A percentile compares a stretch with the other conserved stretches of the same genome.
Conservation (phyloP, 2,113 vertebrate genomes). For the Axis porcinus region DNA sequence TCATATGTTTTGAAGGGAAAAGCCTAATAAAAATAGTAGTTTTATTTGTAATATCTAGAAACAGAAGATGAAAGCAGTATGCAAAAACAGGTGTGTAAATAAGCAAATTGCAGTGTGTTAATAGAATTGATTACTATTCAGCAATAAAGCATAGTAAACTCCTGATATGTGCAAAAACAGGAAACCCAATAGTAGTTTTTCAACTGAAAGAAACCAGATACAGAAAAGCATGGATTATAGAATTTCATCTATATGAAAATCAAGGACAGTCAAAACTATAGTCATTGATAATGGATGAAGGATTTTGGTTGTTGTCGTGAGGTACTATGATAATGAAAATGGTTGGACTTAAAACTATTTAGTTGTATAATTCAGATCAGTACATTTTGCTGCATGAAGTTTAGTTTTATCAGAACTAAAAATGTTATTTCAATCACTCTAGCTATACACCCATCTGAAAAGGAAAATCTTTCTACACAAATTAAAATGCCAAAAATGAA, state of each 20-base stretch:
- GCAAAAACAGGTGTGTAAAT: not conserved
- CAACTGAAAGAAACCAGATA: not conserved
- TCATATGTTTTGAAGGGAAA: not conserved
- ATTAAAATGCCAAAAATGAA: not conserved
- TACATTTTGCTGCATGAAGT: not conserved
- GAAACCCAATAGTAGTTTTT: not conserved
- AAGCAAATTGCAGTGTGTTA: not conserved
- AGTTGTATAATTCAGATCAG: not conserved
- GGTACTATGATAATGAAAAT: not conserved
- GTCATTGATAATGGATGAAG: not conserved
- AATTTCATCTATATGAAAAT: not conserved
- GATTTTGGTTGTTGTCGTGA: accelerated
- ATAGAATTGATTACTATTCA: not conserved
- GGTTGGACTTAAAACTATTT: not conserved
- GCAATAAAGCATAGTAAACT: not conserved
- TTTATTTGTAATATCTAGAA: not conserved
- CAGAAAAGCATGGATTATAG: not conserved
- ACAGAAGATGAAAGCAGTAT: not conserved
- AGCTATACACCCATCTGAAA: not conserved
- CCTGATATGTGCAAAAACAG: not conserved
- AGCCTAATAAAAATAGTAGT: not conserved
- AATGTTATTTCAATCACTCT: not conserved
- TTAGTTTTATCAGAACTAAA: not conserved
- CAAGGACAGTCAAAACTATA: not conserved
- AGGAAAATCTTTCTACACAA: not conserved